A percentile compares a stretch with the other conserved stretches of the same genome.
Conservation (phyloP, 1,140 invertebrate genomes). For the Drosophila hydei region DNA sequence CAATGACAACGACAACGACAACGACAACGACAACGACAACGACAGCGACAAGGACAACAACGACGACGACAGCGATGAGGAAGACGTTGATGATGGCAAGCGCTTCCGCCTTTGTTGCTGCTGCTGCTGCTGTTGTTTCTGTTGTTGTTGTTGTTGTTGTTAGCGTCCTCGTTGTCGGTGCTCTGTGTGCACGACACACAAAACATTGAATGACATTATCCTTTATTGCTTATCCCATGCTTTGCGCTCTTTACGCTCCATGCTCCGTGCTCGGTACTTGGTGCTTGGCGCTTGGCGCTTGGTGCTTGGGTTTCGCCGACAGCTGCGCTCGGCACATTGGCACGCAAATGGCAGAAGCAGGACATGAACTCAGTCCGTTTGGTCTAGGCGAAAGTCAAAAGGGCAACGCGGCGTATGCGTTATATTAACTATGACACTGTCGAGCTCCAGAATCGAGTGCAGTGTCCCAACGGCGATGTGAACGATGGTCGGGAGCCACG, state of each 20-base stretch:
- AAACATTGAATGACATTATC: conserved; percentile 83
- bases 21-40: conserved; percentile 16
- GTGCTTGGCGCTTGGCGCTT: neutral
- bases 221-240: conserved; percentile 83
- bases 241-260: conserved; percentile 42
- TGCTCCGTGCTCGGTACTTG: conserved; percentile 9
- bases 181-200: conserved; percentile 65
- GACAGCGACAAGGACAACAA: conserved; percentile 4
- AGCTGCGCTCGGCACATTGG: conserved; percentile 64
- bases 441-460: conserved; percentile 28
- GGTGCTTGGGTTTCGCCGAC: conserved; percentile 33
- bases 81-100: conserved; percentile 76
- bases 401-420: conserved; percentile 78
- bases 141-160: conserved; percentile 28
- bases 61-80: conserved; percentile 53
- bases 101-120: conserved; percentile 65
- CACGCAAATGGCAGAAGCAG: conserved; percentile 55
- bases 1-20: conserved; percentile 66
- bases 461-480: neutral
- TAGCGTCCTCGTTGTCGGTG: conserved; percentile 32
- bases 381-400: conserved; percentile 71
- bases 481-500: conserved; percentile 7
- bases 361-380: conserved; percentile 11
- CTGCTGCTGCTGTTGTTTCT: conserved; percentile 14
- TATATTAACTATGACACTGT: conserved; percentile 72